Evolutionary conservation across 2,888 invertebrate genomes (phyloP), one percentile per base, ranked within the genome.

Genomic region (Drosophila algonquin): DNA sequence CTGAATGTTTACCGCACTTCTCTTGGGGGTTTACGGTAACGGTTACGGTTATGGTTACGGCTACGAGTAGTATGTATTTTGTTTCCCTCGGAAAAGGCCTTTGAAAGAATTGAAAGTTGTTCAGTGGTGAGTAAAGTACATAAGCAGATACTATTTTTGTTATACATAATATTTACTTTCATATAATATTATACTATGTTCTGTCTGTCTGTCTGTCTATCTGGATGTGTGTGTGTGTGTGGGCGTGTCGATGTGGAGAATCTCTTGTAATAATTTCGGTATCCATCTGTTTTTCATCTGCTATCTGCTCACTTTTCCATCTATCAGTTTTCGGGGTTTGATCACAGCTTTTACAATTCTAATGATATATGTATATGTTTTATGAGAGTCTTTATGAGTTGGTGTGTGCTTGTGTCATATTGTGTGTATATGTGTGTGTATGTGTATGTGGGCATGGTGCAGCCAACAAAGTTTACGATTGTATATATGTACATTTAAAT

Each of bases 281-380:
- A 24, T 48, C 7, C 7, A 12, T 44, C 14, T 18, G 18, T 24
- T 14, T 44, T 52, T 50, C 9, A 45, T 62, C 24, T 24, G 24
- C 24, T 24, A 5, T 62, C 24, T 46, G 50, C 40, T 69, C 18
- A 35, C 35, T 56, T 69, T 62, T 63, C n/a, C 9, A 12, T 59
- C 65, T 30, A 24, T 14, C 21, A 47, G 64, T 56, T 62, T 68
- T 73, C 72, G 68, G 70, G 57, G 50, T 67, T 83, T 87, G 87
- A 83, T 83, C 83, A 83, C 83, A 83, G 83, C 89, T 76, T 83
- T 83, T 89, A 88, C 75, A 81, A 87, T 83, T 87, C 83, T 80
- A 83, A 83, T 89, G 89, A 87, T 88, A 83, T 88, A 87, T 88
- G 88, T 88, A 75, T 75, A 50, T 57, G 21, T 57, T 18, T 63